Base-by-base conservation (phyloP, 2,113 vertebrate species). In the Hippocampus guttulatus region DNA sequence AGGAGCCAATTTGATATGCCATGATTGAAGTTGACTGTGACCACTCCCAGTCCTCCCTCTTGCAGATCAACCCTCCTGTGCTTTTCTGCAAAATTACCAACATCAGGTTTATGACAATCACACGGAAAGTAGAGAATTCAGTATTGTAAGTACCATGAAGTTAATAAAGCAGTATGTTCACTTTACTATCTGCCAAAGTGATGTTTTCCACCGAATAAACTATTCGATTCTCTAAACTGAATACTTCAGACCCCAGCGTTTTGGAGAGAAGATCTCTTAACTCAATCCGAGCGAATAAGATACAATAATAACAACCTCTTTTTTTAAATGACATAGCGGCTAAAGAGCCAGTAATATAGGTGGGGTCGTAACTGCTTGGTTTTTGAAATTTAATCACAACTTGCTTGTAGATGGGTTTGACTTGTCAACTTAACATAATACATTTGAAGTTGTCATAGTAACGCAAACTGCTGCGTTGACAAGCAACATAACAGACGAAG, bases 51-150 rank as follows among this genome's bases (percentile, higher is more conserved):
- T 18, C 15, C 16, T 51, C 47, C 47, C 16, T 20, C 5, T 51
- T 1, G 7, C 1, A 51, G 47, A 18, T 51, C 6, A 6, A 16
- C 47, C 47, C 4, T 1, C 16, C 47, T 51, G 16, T 16, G 4
- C 47, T 51, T 18, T 5, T 51, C 15, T 1, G 47, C 47, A 18
- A 51, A 51, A 51, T 20, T 51, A 51, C 47, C 16, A 51, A 20
- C 47, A 45, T 51, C 47, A 5, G 15, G 15, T 51, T 16, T 51
- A 51, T 16, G 16, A 16, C 16, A 51, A 20, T 51, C 47, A 55
- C n/a, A 55, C 2, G 5, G 85, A 90, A 90, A 78, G 81, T 86
- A 86, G 86, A 91, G 6, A 33, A 18, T 61, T 61, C 27, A 58
- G 20, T 55, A 8, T 30, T 16, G 58, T 60, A 15, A 25, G 7